Base-by-base conservation (phyloP, 2,797 vertebrate species). In the Phalloptychus januarius region DNA sequence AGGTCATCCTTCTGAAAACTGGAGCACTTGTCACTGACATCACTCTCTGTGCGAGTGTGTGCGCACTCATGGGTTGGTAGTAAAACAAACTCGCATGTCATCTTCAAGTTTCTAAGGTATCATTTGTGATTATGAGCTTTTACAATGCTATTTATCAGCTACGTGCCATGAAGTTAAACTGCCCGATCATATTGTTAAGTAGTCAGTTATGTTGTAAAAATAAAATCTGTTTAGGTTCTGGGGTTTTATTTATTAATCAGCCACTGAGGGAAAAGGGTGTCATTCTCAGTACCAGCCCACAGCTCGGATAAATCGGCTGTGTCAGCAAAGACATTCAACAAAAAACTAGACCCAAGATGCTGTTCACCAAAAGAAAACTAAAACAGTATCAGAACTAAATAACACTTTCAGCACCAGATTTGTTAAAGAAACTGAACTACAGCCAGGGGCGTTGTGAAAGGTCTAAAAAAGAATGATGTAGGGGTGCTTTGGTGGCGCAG, bases 1-100 rank as follows among this genome's bases (percentile, higher is more conserved):
- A 91, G 81, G 87, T 92, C 82, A 90, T 86, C 85, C 61, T 71
- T 78, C 44, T 79, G 78, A 78, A 79, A 79, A 31, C 73, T 54
- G 20, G 42, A 54, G 58, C 72, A 79, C 79, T 82, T 82, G 79
- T 86, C 38, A 65, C 56, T 84, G 89, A 87, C 78, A 77, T 84
- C 71, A 7, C 48, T 28, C 10, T 56, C 50, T 38, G 31, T 48
- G 73, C 0, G 11, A 74, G 71, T 28, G 31, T 36, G 69, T 75
- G 20, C 5, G 73, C 70, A 81, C 61, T 80, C 87, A 79, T 1
- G 50, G 82, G 82, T 15, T 78, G 58, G 77, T 76, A 58, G 69
- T 48, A 40, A 75, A 63, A 50, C 52, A 84, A 91, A 84, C 79
- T 79, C 50, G 52, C 56, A 15, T 76, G 36, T 61, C 7, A n/a